These are phyloP conservation scores for Oxygymnocypris stewartii DNA, from an alignment of 2,113 vertebrate genomes.

Conservation along the genomic window DNA sequence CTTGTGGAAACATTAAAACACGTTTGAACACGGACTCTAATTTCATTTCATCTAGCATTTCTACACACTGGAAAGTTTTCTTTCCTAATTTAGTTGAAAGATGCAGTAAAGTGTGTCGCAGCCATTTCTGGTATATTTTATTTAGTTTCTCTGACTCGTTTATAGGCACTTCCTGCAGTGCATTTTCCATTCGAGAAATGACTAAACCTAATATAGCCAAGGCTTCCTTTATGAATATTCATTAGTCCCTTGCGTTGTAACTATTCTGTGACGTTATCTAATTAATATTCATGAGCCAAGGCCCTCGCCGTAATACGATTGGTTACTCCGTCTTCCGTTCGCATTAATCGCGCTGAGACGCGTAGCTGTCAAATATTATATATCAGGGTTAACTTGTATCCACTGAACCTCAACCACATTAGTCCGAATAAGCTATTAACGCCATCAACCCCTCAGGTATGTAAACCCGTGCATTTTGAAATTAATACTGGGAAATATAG, in stretches of 20 bases:
- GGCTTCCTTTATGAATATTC: not conserved
- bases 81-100: not conserved
- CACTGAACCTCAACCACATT: not conserved
- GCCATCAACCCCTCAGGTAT: conserved; percentile 23
- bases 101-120: not conserved
- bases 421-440: not conserved
- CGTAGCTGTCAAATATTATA: not conserved
- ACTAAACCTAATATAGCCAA: not conserved
- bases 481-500: not conserved
- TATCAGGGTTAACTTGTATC: not conserved
- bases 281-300: conserved; percentile 13
- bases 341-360: not conserved
- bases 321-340: conserved; percentile 7
- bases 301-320: not conserved
- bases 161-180: not conserved
- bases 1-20: not conserved
- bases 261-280: not conserved
- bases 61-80: not conserved
- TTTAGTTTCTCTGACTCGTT: not conserved
- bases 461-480: not conserved
- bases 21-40: not conserved
- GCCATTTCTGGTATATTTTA: not conserved
- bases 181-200: not conserved
- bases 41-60: not conserved
- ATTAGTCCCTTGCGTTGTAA: not conserved